Base-by-base conservation (phyloP, 92 coral and sea anemone genomes). In the Phymanthus crucifer region DNA sequence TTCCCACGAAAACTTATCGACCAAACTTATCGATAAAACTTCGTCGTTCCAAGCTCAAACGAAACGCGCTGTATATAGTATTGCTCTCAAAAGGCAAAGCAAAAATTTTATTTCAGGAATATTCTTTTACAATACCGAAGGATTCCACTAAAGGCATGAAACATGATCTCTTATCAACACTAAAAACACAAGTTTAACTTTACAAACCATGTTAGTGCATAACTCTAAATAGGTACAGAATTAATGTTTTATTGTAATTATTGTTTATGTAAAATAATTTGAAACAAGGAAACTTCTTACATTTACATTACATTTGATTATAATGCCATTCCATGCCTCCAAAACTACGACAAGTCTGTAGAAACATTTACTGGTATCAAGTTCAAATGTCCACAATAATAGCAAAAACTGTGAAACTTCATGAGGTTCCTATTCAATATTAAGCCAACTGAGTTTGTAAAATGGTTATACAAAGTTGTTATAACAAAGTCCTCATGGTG, bases 331-430 rank as follows among this genome's bases (percentile, higher is more conserved):
- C 45, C 45, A 38, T 38, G 45, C 7, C 45, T 38, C 45, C 48
- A 8, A 43, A 10, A 43, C 12, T 5, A 43, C 48, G 14, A 6
- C 13, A 8, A 43, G 14, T 43, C 14, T 2, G 14, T 43, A 43
- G 48, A 73, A 74, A 37, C 31, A 74, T 8, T 24, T 32, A 61
- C 68, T 23, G 8, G 68, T 61, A 61, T 61, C 68, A 61, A 61
- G 68, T 48, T 2, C 14, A 17, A 43, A 10, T 43, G 13, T 43
- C 48, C 48, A 43, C 13, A 43, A 10, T 1, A 43, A 43, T 43
- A 43, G 48, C 14, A 11, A 43, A 43, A 43, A 43, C 48, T 43
- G 48, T 43, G 48, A 43, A 43, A 43, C 2, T 43, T 1, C 13
- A 43, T 43, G 13, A 43, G 48, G 16, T 43, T 43, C 48, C 48